Conservation (phyloP, 2,797 vertebrate genomes). For the Acrossocheilus wenchowensis region DNA sequence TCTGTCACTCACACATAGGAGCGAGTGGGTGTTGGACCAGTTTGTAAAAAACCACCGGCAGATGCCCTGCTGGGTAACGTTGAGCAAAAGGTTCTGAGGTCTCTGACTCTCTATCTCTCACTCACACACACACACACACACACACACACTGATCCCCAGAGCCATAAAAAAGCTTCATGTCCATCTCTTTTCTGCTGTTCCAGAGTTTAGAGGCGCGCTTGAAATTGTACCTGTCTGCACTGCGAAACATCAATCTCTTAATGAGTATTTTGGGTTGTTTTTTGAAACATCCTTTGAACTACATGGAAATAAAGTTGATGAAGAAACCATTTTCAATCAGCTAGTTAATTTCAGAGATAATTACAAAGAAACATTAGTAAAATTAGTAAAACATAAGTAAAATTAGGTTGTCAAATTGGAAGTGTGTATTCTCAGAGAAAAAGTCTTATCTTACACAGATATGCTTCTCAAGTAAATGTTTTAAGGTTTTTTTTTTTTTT, state of each 20-base stretch:
- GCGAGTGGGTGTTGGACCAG: constrained; percentile 49
- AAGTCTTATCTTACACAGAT: no score
- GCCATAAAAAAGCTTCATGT: constrained; percentile 17
- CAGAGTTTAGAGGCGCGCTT: neutral
- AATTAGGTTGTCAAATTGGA: no score
- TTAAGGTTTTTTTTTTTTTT: neutral
- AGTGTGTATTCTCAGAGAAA: no score
- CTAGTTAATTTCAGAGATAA: neutral
- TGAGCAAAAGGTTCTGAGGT: constrained; percentile 30
- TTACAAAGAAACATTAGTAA: neutral
- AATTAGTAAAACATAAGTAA: neutral
- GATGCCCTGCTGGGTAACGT: constrained; percentile 46
- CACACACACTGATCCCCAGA: neutral
- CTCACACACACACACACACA: neutral
- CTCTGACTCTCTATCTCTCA: neutral
- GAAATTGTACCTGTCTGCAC: neutral
- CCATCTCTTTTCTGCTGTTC: constrained; percentile 1
- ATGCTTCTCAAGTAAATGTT: no score
- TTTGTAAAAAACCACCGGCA: constrained; percentile 39
- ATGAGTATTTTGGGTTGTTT: neutral
- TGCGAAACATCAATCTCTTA: neutral
- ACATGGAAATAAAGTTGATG: neutral
- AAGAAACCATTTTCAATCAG: neutral
- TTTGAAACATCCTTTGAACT: neutral
- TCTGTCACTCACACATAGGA: constrained; percentile 53